Conservation (phyloP, 2,113 vertebrate genomes). For the Tyto alba region DNA sequence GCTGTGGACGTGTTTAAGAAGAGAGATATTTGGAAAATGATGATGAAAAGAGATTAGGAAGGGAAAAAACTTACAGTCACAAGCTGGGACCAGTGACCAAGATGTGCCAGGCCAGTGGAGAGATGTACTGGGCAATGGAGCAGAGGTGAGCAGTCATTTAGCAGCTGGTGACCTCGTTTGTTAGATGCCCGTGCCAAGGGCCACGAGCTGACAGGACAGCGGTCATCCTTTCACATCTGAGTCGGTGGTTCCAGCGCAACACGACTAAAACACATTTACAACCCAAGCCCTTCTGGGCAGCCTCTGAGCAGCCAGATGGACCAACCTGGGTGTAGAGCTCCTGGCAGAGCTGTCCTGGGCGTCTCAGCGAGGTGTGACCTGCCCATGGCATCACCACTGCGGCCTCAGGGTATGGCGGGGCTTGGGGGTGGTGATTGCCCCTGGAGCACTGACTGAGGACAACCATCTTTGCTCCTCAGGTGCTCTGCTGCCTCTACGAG, state of each 20-base stretch:
- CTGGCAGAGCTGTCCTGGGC: neutral
- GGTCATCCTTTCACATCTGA: neutral
- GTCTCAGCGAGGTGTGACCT: neutral
- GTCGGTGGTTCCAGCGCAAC: neutral
- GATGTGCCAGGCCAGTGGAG: neutral
- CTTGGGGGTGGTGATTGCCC: neutral
- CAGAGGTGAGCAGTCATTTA: neutral
- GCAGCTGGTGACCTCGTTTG: neutral
- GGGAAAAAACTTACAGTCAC: neutral
- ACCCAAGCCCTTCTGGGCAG: neutral
- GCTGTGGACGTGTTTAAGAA: neutral
- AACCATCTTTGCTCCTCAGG: constrained; percentile 29
- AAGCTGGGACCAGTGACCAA: neutral
- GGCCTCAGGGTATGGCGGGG: neutral
- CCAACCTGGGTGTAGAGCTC: neutral
- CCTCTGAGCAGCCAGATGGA: neutral
- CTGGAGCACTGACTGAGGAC: neutral
- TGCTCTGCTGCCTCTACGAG: constrained; percentile 60
- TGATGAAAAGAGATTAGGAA: neutral
- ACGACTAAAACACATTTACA: neutral
- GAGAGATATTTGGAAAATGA: neutral
- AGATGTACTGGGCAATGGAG: neutral
- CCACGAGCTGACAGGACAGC: neutral
- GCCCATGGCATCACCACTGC: neutral
- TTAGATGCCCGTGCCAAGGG: neutral